Conservation (phyloP, 2,888 invertebrate genomes). For the Cenopis cana region DNA sequence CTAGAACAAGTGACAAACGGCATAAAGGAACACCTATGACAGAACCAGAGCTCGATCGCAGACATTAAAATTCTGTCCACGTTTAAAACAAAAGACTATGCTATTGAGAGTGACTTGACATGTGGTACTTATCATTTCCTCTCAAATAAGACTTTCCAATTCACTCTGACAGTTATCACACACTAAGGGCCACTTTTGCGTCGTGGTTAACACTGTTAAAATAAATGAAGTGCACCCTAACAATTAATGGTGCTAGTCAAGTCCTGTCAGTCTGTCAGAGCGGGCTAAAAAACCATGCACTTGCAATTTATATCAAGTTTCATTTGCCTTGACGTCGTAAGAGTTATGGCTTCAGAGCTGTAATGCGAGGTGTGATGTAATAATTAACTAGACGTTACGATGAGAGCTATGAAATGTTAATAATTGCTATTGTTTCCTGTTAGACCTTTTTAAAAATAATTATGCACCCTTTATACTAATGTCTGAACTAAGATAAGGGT, state of each 20-base stretch:
- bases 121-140: not conserved
- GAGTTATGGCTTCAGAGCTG: slow-evolving; percentile 26
- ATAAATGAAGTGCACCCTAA: slow-evolving; percentile 20
- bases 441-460: not conserved
- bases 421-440: not conserved
- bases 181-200: not conserved
- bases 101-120: not conserved
- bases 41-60: not conserved
- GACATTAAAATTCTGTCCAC: not conserved
- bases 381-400: slow-evolving; percentile 8
- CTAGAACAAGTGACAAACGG: too few species aligned
- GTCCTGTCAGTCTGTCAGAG: slow-evolving; percentile 14
- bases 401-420: not conserved
- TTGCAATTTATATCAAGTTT: slow-evolving; percentile 32
- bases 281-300: slow-evolving; percentile 5
- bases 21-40: too few species aligned
- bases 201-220: slow-evolving; percentile 8
- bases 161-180: not conserved
- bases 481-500: not conserved
- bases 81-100: not conserved
- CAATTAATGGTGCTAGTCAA: slow-evolving; percentile 25
- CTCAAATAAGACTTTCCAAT: not conserved
- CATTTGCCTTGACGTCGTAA: slow-evolving; percentile 15
- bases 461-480: not conserved
- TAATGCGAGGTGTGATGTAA: slow-evolving; percentile 18